phyloP scores from a whole-genome alignment of 2,113 vertebrate species.

The Cyprinodon brontotheroides region DNA sequence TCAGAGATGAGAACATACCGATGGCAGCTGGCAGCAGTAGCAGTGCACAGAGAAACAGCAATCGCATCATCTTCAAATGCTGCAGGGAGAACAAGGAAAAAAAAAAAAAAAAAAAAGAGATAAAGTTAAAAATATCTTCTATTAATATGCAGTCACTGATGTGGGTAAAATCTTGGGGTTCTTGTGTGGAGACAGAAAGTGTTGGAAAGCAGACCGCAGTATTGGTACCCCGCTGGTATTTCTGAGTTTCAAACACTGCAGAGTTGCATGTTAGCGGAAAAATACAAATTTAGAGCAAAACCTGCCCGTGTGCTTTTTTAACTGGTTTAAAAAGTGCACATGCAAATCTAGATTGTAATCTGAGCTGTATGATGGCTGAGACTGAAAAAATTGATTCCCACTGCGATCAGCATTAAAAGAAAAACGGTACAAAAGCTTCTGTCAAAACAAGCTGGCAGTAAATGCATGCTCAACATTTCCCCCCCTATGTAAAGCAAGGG shows the following conservation, averaged over 20 bases:
- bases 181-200: constrained; percentile 40
- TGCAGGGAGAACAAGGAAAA: constrained; percentile 37
- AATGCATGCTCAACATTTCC: constrained; percentile 60
- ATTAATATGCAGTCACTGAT: constrained; percentile 63
- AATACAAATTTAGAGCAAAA: constrained; percentile 30
- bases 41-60: constrained; percentile 76
- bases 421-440: constrained; percentile 21
- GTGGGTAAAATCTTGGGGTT: constrained; percentile 50
- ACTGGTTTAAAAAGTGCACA: constrained; percentile 20
- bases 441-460: constrained; percentile 53
- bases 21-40: constrained; percentile 70
- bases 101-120: constrained; percentile 19
- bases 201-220: constrained; percentile 51
- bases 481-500: constrained; percentile 3
- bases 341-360: constrained; percentile 51
- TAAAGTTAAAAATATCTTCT: constrained; percentile 63
- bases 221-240: constrained; percentile 33
- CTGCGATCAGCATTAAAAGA: constrained; percentile 65
- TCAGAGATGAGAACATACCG: constrained; percentile 72
- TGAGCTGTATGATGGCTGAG: constrained; percentile 20
- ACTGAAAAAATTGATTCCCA: constrained; percentile 45
- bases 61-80: constrained; percentile 81
- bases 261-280: constrained; percentile 56
- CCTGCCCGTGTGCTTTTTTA: constrained; percentile 10
- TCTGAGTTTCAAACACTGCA: constrained; percentile 27